Conservation (phyloP, 2,797 vertebrate genomes). For the Diglossa cyanea region DNA sequence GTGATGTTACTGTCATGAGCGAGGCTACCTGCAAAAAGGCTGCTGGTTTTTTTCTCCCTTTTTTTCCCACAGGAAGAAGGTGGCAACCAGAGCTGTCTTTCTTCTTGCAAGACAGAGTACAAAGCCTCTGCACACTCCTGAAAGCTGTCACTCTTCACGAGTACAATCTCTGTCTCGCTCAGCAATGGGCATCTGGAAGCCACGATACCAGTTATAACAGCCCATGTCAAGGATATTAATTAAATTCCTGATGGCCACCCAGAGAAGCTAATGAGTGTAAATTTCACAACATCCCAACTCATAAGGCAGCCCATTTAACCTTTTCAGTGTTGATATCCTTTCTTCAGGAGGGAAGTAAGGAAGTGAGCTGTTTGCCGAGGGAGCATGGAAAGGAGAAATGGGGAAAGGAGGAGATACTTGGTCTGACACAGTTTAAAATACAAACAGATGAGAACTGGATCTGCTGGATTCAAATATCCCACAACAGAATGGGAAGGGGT, state of each 20-base stretch:
- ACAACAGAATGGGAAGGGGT: background rate
- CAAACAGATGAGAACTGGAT: background rate
- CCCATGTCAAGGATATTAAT: conserved; percentile 39
- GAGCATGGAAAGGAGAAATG: background rate
- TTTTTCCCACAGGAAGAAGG: conserved; percentile 62
- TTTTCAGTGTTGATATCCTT: background rate
- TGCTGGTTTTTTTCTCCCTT: background rate
- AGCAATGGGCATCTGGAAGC: conserved; percentile 64
- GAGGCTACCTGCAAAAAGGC: conserved; percentile 72
- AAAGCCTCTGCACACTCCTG: conserved; percentile 30
- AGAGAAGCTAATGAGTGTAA: conserved; percentile 49
- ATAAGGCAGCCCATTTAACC: conserved; percentile 12
- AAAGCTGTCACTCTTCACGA: conserved; percentile 60
- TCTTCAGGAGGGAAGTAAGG: background rate
- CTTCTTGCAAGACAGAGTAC: conserved; percentile 58
- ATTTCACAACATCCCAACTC: conserved; percentile 52
- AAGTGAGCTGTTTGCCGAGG: background rate
- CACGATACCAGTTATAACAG: background rate
- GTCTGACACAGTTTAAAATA: background rate
- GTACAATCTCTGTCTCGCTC: conserved; percentile 52
- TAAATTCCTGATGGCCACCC: conserved; percentile 58
- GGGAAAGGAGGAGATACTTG: background rate
- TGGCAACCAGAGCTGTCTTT: conserved; percentile 66
- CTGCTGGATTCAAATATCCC: background rate
- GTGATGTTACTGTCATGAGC: conserved; percentile 77